Percentiles rank a stretch among this genome's conserved stretches.
These are phyloP conservation scores for Burhinus oedicnemus DNA, from an alignment of 2,113 vertebrate genomes.

Conservation along the genomic window DNA sequence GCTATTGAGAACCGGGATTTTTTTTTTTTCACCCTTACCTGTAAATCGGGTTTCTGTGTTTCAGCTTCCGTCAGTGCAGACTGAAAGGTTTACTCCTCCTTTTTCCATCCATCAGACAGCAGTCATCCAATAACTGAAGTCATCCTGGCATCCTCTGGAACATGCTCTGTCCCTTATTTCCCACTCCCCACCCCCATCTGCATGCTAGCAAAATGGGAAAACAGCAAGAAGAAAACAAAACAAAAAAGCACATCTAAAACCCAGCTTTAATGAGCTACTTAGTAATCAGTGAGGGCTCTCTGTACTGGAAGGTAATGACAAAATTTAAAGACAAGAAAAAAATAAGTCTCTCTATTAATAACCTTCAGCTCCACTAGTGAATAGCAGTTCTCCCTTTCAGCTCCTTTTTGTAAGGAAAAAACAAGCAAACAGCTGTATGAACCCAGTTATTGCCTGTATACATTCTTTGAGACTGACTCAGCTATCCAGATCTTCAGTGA, in stretches of 20 bases:
- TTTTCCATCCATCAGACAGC: conserved; percentile 66
- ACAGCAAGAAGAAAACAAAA: conserved; percentile 29
- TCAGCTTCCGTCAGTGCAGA: conserved; percentile 70
- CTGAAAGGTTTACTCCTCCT: conserved; percentile 72
- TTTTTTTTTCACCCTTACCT: conserved; percentile 70
- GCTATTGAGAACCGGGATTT: background rate
- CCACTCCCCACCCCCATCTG: conserved; percentile 71
- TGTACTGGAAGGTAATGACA: background rate
- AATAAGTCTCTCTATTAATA: background rate
- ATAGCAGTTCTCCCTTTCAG: conserved; percentile 5
- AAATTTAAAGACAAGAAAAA: background rate
- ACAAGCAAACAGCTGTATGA: conserved; percentile 20
- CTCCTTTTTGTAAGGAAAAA: background rate
- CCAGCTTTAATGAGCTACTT: conserved; percentile 33
- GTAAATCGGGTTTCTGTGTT: conserved; percentile 70
- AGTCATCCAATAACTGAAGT: conserved; percentile 78
- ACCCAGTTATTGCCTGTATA: background rate
- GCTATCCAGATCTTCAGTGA: background rate
- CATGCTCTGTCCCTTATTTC: conserved; percentile 62
- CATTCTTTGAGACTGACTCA: background rate
- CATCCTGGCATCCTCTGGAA: conserved; percentile 75
- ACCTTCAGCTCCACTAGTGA: conserved; percentile 3
- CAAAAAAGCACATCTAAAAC: conserved; percentile 27
- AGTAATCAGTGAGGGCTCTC: background rate
- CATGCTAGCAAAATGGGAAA: conserved; percentile 51